A percentile compares a stretch with the other conserved stretches of the same genome.
Conservation (phyloP, 1,140 invertebrate species). For the Drosophila bocki region DNA sequence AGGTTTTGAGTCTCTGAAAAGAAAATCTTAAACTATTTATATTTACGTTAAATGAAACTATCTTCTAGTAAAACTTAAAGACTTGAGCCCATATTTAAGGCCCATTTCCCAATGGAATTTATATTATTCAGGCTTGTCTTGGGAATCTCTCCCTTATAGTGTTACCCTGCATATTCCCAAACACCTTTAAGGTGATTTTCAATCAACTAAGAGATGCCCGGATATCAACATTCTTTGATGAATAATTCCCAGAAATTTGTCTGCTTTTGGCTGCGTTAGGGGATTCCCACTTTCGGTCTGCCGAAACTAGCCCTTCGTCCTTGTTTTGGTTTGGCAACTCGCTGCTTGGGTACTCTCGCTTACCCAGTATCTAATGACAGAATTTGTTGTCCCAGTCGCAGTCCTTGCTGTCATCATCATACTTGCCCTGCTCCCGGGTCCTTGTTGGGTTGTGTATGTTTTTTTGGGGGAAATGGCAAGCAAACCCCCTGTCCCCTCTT, state of each 20-base stretch:
- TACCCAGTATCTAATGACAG: constrained; percentile 77
- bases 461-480: constrained; percentile 7
- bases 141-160: neutral
- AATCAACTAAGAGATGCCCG: neutral
- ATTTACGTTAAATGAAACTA: neutral
- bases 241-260: neutral
- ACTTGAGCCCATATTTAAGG: neutral
- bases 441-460: constrained; percentile 5
- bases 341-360: constrained; percentile 37
- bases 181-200: neutral
- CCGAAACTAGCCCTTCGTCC: neutral
- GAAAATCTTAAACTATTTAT: neutral
- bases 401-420: constrained; percentile 79
- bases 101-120: neutral
- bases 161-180: neutral
- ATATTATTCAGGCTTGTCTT: neutral
- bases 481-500: neutral
- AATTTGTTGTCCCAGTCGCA: constrained; percentile 67
- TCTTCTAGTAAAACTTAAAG: too few relatives aligned
- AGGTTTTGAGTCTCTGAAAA: neutral
- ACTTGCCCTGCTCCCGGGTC: constrained; percentile 38
- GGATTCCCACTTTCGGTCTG: constrained; percentile 7
- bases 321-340: constrained; percentile 15
- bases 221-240: neutral
- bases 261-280: neutral